A percentile compares a stretch with the other conserved stretches of the same genome.
Evolutionary conservation across 2,888 invertebrate genomes (phyloP).

Genomic region (Parnassius mnemosyne): DNA sequence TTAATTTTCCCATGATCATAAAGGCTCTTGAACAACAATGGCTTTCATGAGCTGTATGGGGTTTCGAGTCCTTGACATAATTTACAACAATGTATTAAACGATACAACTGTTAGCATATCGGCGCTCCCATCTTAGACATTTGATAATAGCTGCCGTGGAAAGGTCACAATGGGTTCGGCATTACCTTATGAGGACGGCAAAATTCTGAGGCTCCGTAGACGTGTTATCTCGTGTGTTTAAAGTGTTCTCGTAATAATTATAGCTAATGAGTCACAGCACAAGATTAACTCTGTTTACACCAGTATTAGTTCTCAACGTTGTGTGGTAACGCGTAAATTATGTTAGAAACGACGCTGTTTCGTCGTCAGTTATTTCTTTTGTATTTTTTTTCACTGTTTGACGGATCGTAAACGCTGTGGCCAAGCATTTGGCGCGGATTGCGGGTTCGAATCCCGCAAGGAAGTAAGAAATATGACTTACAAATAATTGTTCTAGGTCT

Average conservation of each 20-base stretch:
- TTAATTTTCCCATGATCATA: conserved; percentile 64
- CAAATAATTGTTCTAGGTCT: no score
- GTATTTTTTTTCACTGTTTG: no score
- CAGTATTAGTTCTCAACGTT: conserved; percentile 13
- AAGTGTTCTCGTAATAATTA: conserved; percentile 9
- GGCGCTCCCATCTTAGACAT: conserved; percentile 45
- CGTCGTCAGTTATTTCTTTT: no score
- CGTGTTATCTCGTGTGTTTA: conserved; percentile 21
- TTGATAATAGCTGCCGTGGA: conserved; percentile 21
- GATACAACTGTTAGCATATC: conserved; percentile 42
- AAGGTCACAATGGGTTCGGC: conserved; percentile 18
- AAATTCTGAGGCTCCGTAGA: conserved; percentile 22
- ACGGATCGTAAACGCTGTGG: no score
- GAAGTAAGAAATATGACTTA: no score
- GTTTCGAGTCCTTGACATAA: conserved; percentile 58
- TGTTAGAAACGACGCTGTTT: background rate
- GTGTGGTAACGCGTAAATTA: background rate
- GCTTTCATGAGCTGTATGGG: conserved; percentile 33
- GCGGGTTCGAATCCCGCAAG: no score
- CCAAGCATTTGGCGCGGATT: no score
- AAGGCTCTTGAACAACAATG: conserved; percentile 41
- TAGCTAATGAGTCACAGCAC: conserved; percentile 17
- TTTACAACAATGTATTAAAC: conserved; percentile 45
- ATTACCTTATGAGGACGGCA: conserved; percentile 15
- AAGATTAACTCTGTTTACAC: conserved; percentile 22